Conservation (phyloP, 2,888 invertebrate genomes). For the Corbicula japonica region DNA sequence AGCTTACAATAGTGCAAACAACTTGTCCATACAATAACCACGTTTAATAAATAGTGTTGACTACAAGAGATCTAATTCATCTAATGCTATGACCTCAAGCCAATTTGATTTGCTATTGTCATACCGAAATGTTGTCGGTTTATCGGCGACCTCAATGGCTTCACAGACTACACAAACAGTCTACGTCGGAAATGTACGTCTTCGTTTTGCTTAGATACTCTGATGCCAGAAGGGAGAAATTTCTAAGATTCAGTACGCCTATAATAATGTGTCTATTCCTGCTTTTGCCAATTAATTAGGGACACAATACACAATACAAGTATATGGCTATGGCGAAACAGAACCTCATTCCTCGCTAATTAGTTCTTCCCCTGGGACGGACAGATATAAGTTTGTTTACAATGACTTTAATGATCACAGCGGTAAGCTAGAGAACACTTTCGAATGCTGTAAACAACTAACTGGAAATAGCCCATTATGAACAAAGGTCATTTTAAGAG, state of each 20-base stretch:
- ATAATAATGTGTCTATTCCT: no score
- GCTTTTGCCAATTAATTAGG: conserved; percentile 28
- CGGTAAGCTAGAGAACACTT: no score
- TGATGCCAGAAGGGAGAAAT: conserved; percentile 26
- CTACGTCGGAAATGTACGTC: conserved; percentile 7
- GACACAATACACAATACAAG: neutral
- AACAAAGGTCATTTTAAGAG: no score
- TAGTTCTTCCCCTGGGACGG: neutral
- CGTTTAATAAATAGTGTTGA: conserved; percentile 23
- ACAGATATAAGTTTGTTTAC: no score
- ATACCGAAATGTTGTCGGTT: conserved; percentile 15
- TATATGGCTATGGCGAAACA: conserved; percentile 10
- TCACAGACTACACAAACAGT: conserved; percentile 7
- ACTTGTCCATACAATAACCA: conserved; percentile 13
- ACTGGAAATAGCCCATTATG: no score
- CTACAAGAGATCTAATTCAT: conserved; percentile 18
- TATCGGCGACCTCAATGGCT: conserved; percentile 24
- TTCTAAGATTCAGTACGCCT: conserved; percentile 18
- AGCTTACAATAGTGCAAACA: conserved; percentile 17
- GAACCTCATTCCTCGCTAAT: neutral
- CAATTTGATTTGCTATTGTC: conserved; percentile 27
- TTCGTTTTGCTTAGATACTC: conserved; percentile 20
- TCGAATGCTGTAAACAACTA: no score
- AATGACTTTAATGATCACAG: no score
- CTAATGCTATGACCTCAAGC: conserved; percentile 13